These are phyloP conservation scores for Cyrtorhinus lividipennis DNA, from an alignment of 1,140 invertebrate genomes.

Conservation along the genomic window DNA sequence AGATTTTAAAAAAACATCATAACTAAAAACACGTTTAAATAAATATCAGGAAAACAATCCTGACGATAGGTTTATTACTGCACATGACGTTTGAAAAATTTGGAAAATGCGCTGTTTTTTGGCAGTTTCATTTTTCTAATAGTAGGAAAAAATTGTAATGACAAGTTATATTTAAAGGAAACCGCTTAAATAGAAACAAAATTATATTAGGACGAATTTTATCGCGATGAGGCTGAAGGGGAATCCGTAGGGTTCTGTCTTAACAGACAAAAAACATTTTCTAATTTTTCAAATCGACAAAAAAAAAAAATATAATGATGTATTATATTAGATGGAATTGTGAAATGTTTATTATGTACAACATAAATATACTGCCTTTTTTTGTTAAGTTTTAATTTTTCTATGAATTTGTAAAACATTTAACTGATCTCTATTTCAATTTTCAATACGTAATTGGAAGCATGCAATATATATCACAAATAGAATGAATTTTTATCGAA, in stretches of 20 bases:
- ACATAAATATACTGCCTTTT: slow-evolving; percentile 10
- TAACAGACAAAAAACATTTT: slow-evolving; percentile 7
- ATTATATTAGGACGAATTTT: neutral
- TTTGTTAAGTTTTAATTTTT: slow-evolving; percentile 5
- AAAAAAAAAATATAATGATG: slow-evolving; percentile 1
- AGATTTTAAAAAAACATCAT: neutral
- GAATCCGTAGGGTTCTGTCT: neutral
- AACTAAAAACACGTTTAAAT: slow-evolving; percentile 1
- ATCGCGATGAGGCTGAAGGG: neutral
- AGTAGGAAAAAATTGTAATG: neutral
- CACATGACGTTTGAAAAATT: neutral
- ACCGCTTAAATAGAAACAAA: slow-evolving; percentile 1
- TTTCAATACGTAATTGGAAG: neutral
- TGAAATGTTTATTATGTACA: neutral
- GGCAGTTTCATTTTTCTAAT: too few relatives aligned
- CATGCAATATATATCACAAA: neutral
- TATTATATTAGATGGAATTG: slow-evolving; percentile 1
- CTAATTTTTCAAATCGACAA: slow-evolving; percentile 6
- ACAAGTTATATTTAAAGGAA: neutral
- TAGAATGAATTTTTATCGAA: neutral
- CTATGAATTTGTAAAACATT: neutral
- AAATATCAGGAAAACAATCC: neutral
- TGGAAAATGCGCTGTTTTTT: neutral
- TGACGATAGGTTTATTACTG: neutral
- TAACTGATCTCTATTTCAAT: slow-evolving; percentile 10